Evolutionary conservation across 1,140 invertebrate genomes (phyloP).

Genomic region (Holotrichia oblita): DNA sequence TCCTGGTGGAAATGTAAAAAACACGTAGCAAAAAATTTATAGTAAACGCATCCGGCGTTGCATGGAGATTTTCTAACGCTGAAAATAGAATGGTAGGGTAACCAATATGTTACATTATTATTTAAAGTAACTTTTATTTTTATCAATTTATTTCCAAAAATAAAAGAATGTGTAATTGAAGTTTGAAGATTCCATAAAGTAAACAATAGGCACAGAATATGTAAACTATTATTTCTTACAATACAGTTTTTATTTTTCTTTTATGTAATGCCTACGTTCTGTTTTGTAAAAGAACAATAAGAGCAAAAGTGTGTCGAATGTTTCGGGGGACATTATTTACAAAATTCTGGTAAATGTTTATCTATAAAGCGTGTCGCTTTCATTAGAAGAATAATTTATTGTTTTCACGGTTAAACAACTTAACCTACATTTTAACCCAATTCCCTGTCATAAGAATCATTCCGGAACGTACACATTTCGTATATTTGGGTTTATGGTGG

Average conservation of each 20-base stretch:
- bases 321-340: constrained; percentile 10
- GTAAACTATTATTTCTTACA: no score
- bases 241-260: no score
- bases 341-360: constrained; percentile 31
- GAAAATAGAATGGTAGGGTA: no score
- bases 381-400: constrained; percentile 38
- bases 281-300: neutral
- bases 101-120: no score
- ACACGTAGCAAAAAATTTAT: constrained; percentile 13
- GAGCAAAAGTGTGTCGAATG: constrained; percentile 37
- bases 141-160: no score
- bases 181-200: no score
- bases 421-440: constrained; percentile 43
- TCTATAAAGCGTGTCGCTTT: constrained; percentile 18
- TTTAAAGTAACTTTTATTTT: no score
- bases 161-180: no score
- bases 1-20: constrained; percentile 27
- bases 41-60: neutral
- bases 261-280: no score
- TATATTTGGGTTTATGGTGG: constrained; percentile 43
- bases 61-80: neutral
- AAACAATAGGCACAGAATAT: no score
- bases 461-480: neutral
- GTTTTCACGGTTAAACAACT: constrained; percentile 32
- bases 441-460: neutral